Evolutionary conservation across 2,797 vertebrate genomes (phyloP).

Genomic region (Strix occidentalis): DNA sequence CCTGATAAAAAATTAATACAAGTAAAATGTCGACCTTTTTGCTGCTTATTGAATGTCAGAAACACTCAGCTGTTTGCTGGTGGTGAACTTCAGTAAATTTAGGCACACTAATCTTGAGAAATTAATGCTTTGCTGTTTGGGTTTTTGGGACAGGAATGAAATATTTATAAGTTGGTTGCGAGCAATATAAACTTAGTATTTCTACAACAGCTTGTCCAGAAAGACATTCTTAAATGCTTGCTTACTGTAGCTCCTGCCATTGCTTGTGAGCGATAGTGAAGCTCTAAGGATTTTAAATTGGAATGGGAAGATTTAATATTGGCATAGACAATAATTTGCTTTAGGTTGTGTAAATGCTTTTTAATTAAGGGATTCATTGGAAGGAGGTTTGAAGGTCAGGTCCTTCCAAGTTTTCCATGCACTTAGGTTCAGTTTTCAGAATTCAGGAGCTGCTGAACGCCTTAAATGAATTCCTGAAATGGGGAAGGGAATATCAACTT

Average conservation of each 20-base stretch:
- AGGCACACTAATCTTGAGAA: slow-evolving; percentile 34
- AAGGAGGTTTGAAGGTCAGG: slow-evolving; percentile 65
- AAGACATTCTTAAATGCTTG: neutral
- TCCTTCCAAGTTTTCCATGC: neutral
- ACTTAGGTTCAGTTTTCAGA: slow-evolving; percentile 1
- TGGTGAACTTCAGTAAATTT: slow-evolving; percentile 19
- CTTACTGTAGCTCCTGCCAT: neutral
- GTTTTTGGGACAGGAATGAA: slow-evolving; percentile 5
- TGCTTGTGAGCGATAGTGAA: neutral
- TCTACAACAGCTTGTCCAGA: neutral
- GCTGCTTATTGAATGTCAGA: slow-evolving; percentile 40
- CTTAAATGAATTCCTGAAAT: neutral
- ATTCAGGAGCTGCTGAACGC: slow-evolving; percentile 12
- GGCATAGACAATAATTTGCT: slow-evolving; percentile 59
- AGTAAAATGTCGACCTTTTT: neutral
- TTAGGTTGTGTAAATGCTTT: slow-evolving; percentile 70
- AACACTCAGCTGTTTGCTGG: neutral
- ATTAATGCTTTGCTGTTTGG: neutral
- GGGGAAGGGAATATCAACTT: slow-evolving; percentile 1
- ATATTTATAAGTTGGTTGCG: slow-evolving; percentile 25
- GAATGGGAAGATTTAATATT: slow-evolving; percentile 50
- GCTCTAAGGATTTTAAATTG: slow-evolving; percentile 43
- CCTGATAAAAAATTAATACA: slow-evolving; percentile 62
- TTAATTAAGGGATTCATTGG: slow-evolving; percentile 45
- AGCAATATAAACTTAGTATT: neutral